Conservation (phyloP, 2,113 vertebrate genomes). For the Hemibagrus wyckioides region DNA sequence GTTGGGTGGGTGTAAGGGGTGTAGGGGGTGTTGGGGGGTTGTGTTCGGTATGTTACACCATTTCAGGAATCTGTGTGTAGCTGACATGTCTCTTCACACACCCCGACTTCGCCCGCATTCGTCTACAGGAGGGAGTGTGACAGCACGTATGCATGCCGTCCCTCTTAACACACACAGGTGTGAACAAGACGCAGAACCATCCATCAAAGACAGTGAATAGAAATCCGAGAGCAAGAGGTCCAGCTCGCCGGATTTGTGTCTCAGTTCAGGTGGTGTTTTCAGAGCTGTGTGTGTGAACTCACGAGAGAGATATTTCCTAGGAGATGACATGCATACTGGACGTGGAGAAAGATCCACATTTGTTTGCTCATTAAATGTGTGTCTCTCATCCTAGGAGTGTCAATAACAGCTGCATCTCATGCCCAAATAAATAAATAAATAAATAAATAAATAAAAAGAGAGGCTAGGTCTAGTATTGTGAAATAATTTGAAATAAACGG, state of each 20-base stretch:
- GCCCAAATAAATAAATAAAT: too few species aligned
- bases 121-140: conserved; percentile 9
- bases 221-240: background rate
- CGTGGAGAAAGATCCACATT: background rate
- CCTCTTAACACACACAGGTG: conserved; percentile 12
- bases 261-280: background rate
- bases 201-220: background rate
- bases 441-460: too few species aligned
- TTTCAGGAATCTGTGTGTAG: conserved; percentile 69
- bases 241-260: background rate
- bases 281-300: background rate
- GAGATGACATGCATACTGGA: background rate
- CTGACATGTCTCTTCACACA: conserved; percentile 64
- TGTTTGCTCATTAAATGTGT: background rate
- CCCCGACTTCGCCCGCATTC: conserved; percentile 45
- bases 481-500: too few species aligned
- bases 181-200: background rate
- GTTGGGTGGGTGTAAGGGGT: conserved; percentile 26
- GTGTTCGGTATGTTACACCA: conserved; percentile 66
- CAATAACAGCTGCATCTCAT: background rate
- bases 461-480: background rate
- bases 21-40: conserved; percentile 22
- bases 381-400: background rate
- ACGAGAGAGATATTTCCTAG: background rate
- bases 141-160: background rate